Evolutionary conservation across 30 jellyfish, hydroid and myxozoan species (phyloP).

Genomic region (Cassiopea xamachana): DNA sequence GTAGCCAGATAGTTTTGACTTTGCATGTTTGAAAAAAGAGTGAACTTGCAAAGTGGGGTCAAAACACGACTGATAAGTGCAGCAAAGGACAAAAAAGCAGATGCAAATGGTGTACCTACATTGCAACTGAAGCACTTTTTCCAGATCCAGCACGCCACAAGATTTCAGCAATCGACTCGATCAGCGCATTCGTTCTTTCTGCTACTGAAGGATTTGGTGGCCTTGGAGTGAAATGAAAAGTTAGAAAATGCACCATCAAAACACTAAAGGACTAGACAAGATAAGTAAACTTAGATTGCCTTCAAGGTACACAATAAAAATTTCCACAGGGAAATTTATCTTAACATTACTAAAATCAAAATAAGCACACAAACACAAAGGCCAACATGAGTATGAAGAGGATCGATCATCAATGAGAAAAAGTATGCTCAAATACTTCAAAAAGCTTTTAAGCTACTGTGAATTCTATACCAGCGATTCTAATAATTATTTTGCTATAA

Average conservation of each 20-base stretch:
- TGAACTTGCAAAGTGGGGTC: neutral
- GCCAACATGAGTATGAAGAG: neutral
- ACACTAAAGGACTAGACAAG: neutral
- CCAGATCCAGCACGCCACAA: conserved; percentile 75
- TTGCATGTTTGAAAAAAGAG: too few species aligned
- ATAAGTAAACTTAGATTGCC: neutral
- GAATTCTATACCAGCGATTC: too few species aligned
- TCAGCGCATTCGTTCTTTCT: conserved; percentile 59
- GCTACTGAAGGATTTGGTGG: conserved; percentile 58
- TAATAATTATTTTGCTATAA: too few species aligned
- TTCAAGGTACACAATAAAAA: neutral
- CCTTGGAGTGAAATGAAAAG: conserved; percentile 9
- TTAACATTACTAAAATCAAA: too few species aligned
- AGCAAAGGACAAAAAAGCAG: neutral
- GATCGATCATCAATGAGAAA: too few species aligned
- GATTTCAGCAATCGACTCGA: conserved; percentile 61
- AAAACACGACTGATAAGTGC: neutral
- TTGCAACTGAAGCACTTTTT: conserved; percentile 34
- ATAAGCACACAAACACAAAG: neutral
- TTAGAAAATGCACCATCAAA: neutral
- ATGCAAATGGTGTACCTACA: conserved; percentile 31
- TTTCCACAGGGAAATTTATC: neutral
- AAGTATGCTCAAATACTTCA: too few species aligned
- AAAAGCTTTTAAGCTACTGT: too few species aligned
- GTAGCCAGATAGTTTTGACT: too few species aligned